A percentile compares a stretch with the other conserved stretches of the same genome.
Conservation (phyloP, 2,113 vertebrate species). For the Ornithorhynchus anatinus region DNA sequence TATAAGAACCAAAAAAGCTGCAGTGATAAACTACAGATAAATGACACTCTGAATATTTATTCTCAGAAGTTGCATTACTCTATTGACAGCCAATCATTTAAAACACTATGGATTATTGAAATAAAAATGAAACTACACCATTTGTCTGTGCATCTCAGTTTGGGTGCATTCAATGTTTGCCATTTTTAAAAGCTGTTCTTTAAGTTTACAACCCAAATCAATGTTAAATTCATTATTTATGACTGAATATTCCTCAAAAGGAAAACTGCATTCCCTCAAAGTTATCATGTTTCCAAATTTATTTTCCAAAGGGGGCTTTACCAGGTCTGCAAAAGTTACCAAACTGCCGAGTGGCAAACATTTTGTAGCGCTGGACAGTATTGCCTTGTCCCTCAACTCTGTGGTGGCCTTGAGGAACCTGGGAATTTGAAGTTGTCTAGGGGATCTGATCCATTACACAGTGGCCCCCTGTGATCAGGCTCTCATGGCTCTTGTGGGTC, state of each 20-base stretch:
- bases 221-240: constrained; percentile 5
- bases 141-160: constrained; percentile 25
- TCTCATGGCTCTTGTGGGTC: no score
- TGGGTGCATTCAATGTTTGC: neutral
- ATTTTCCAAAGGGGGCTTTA: no score
- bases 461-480: no score
- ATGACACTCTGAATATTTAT: constrained; percentile 62
- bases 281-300: neutral
- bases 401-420: no score
- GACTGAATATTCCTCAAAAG: neutral
- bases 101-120: constrained; percentile 51
- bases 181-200: constrained; percentile 18
- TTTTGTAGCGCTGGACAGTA: no score
- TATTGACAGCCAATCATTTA: constrained; percentile 54
- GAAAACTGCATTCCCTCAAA: neutral
- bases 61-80: constrained; percentile 61
- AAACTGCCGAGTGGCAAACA: no score
- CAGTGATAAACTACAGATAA: constrained; percentile 63
- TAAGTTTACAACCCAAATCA: constrained; percentile 29
- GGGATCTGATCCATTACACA: no score
- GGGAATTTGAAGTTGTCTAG: no score
- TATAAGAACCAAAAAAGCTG: constrained; percentile 55
- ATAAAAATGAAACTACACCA: constrained; percentile 31
- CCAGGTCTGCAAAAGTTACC: no score
- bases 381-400: no score